These are phyloP conservation scores for Deladenus siricidicola DNA, from an alignment of 2,888 invertebrate species.

Conservation along the genomic window DNA sequence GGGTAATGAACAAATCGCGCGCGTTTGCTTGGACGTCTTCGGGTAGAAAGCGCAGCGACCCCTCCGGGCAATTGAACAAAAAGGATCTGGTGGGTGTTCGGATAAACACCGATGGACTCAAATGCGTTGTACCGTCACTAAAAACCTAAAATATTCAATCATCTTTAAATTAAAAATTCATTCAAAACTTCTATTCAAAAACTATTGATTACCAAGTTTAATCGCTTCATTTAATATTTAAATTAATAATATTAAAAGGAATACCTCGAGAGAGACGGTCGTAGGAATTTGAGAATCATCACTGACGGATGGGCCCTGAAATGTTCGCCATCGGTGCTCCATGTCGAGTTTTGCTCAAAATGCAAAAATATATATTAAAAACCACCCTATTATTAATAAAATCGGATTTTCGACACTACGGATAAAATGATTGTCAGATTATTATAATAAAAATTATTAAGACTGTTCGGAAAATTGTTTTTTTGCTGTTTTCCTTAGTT, in stretches of 20 bases:
- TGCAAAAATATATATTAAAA: background rate
- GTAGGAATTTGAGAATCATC: background rate
- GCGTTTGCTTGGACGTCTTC: constrained; percentile 18
- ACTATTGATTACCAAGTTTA: background rate
- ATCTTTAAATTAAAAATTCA: too few relatives aligned
- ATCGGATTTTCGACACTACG: too few relatives aligned
- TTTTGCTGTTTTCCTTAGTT: too few relatives aligned
- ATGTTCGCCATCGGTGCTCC: background rate
- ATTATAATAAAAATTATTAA: too few relatives aligned
- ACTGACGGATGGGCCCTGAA: background rate
- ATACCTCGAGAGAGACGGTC: background rate
- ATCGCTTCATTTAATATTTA: too few relatives aligned
- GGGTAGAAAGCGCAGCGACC: constrained; percentile 33
- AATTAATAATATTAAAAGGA: too few relatives aligned
- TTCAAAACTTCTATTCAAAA: background rate
- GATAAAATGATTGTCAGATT: too few relatives aligned
- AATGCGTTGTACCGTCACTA: constrained; percentile 46
- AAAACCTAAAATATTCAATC: constrained; percentile 41
- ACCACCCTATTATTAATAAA: background rate
- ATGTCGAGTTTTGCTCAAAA: background rate
- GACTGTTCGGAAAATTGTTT: too few relatives aligned
- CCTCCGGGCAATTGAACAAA: constrained; percentile 50
- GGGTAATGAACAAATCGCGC: constrained; percentile 45
- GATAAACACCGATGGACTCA: constrained; percentile 39
- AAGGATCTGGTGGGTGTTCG: constrained; percentile 43